Evolutionary conservation across 2,113 vertebrate species (phyloP), one percentile per base, ranked within the genome.

Genomic region (Barbus barbus): DNA sequence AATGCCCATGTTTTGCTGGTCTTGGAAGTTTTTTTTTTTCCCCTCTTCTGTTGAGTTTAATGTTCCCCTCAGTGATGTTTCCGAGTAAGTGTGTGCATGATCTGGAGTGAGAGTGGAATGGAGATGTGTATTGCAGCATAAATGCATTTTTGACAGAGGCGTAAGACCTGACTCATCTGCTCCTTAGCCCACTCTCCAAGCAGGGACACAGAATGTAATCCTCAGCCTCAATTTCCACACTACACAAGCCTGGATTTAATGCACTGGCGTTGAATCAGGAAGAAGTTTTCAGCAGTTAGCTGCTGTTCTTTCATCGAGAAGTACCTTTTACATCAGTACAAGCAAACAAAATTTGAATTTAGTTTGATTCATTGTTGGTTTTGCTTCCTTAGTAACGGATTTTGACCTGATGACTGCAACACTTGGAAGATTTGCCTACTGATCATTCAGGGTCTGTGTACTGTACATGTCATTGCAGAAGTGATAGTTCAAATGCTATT

Each of bases 131-230:
- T 71, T 69, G 76, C 69, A 89, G 87, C 87, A 79, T 86, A 85
- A 89, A 86, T 67, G 80, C 87, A 65, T 61, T 80, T 90, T 89
- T 81, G 53, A 84, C 73, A 38, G 36, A 84, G 83, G 51, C 71
- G 63, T 82, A 86, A 84, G 82, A 82, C 72, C 82, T 92, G 92
- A 94, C 83, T 93, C 89, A 93, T 88, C 84, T 58, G 44, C 78
- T 79, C 51, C 86, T 87, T 83, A 86, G 87, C 46, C 71, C 78
- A 78, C 89, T 90, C 81, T 69, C n/a, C 5, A 11, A 44, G 78
- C 56, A 58, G 28, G 36, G 31, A 85, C 56, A 87, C 85, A 79
- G 84, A 71, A 75, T 80, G 31, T 71, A 75, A 75, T 75, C 81
- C 51, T 58, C 31, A 41, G 16, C 22, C 48, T 31, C 51, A 44